Percentiles rank a stretch among this genome's conserved stretches.
These are phyloP conservation scores for Geodia barretti DNA, from an alignment of 37 sponge, comb jelly and placozoan genomes.

Conservation along the genomic window DNA sequence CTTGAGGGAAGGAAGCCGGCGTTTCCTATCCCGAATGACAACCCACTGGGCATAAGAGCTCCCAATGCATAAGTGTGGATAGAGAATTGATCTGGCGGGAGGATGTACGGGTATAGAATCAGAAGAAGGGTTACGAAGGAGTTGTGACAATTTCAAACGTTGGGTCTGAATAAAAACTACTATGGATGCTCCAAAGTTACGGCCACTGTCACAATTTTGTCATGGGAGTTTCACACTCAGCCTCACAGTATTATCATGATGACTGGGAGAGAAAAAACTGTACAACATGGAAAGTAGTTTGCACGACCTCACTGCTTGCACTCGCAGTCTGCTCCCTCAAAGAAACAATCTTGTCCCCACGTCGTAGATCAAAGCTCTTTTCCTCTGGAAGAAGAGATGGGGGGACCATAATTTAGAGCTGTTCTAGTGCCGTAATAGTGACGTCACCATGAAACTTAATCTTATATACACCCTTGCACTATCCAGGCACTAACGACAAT, in stretches of 20 bases:
- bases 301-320: conserved; percentile 34
- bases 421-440: no score
- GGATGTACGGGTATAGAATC: background rate
- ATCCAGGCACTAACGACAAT: no score
- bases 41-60: conserved; percentile 51
- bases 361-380: conserved; percentile 15
- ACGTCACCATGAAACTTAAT: no score
- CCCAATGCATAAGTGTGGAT: conserved; percentile 43
- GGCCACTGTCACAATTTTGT: background rate
- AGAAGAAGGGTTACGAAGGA: background rate
- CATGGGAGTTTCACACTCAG: background rate
- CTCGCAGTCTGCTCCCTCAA: conserved; percentile 51
- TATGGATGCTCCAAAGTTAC: background rate
- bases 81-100: background rate
- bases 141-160: background rate
- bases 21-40: conserved; percentile 50
- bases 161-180: background rate
- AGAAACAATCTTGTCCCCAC: background rate
- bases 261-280: conserved; percentile 75
- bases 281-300: conserved; percentile 53
- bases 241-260: conserved; percentile 75
- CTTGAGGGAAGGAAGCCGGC: conserved; percentile 59
- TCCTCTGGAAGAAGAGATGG: conserved; percentile 35
- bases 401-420: background rate
- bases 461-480: no score